A percentile compares a stretch with the other conserved stretches of the same genome.
Evolutionary conservation across 1,140 invertebrate species (phyloP).

Genomic region (Oscheius sp.): DNA sequence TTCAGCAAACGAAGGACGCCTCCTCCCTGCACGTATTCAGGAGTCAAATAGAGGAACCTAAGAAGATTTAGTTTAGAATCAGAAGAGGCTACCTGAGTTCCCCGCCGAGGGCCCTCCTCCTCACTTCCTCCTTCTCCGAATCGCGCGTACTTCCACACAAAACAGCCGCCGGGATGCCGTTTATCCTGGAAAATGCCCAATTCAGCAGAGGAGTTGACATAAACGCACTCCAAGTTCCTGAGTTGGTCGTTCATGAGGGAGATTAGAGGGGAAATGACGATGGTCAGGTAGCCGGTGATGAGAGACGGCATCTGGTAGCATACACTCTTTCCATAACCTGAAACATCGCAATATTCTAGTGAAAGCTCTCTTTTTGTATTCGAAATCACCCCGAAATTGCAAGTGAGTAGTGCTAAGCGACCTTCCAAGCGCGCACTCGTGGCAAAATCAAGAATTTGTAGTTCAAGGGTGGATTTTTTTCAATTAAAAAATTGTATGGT

Average conservation of each 20-base stretch:
- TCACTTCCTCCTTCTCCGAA: not conserved
- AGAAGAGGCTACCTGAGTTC: not conserved
- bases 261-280: conserved; percentile 86
- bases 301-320: conserved; percentile 87
- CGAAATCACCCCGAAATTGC: too few relatives aligned
- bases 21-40: conserved; percentile 73
- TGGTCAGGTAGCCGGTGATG: conserved; percentile 65
- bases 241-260: conserved; percentile 92
- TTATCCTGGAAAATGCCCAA: conserved; percentile 65
- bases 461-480: too few relatives aligned
- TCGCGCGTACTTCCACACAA: not conserved
- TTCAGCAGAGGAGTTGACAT: conserved; percentile 62
- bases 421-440: too few relatives aligned
- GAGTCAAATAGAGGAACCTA: conserved; percentile 88
- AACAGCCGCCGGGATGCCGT: not conserved
- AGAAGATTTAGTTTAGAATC: conserved; percentile 63
- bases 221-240: conserved; percentile 60
- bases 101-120: not conserved
- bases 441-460: too few relatives aligned
- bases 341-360: too few relatives aligned
- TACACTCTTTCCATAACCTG: conserved; percentile 86
- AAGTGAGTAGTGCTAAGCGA: too few relatives aligned
- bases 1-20: conserved; percentile 62
- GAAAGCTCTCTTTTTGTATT: too few relatives aligned
- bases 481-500: too few relatives aligned